phyloP scores from a whole-genome alignment of 2,888 invertebrate genomes.

The Halocaridina rubra region DNA sequence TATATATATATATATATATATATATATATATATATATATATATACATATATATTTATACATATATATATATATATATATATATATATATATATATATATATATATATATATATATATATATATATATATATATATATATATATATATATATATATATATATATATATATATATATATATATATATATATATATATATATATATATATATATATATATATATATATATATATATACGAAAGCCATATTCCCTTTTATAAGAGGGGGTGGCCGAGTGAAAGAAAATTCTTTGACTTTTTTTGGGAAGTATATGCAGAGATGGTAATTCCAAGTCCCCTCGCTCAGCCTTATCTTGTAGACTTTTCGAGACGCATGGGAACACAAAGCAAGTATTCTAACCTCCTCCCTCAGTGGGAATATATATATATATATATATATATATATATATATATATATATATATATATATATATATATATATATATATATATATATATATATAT shows the following conservation, averaged over 20 bases:
- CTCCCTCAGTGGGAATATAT: no score
- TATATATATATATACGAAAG: neutral
- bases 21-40: neutral
- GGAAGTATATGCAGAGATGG: no score
- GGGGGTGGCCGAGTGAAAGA: no score
- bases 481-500: constrained; percentile 1
- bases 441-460: constrained; percentile 17
- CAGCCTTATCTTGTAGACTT: no score
- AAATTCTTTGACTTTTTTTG: no score
- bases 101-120: neutral
- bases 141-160: constrained; percentile 7
- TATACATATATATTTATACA: neutral
- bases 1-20: neutral
- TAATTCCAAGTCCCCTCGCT: no score
- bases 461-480: constrained; percentile 13
- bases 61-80: constrained; percentile 13
- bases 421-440: neutral
- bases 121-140: neutral
- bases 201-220: neutral
- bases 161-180: neutral
- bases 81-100: constrained; percentile 8
- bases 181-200: constrained; percentile 2
- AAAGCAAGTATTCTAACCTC: neutral
- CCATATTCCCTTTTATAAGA: neutral
- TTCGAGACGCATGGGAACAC: neutral